These are phyloP conservation scores for Synodontis membranacea DNA, from an alignment of 2,113 vertebrate genomes.

Conservation along the genomic window DNA sequence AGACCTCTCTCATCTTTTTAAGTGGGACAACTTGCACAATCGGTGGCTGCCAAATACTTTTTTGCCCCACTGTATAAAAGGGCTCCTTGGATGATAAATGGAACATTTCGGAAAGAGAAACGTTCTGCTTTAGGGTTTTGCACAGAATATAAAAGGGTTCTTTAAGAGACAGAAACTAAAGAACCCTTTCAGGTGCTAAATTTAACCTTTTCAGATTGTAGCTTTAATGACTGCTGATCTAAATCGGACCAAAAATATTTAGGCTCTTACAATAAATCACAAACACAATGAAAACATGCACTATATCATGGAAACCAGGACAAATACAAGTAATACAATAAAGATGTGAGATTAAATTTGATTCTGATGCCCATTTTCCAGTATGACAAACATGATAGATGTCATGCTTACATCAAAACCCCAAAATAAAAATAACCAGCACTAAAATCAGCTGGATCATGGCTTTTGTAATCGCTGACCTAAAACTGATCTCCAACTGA, in stretches of 20 bases:
- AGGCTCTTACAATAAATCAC: not conserved
- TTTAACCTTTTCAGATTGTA: not conserved
- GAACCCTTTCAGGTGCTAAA: not conserved
- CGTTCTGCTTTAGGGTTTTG: not conserved
- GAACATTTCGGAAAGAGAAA: not conserved
- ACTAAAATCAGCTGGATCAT: not conserved
- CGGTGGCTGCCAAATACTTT: too few species aligned
- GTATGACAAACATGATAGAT: not conserved
- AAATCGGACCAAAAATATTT: not conserved
- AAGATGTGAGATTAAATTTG: not conserved
- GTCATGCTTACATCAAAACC: not conserved
- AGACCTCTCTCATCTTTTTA: too few species aligned
- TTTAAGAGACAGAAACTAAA: not conserved
- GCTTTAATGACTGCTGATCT: not conserved
- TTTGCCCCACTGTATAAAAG: not conserved
- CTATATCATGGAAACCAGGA: not conserved
- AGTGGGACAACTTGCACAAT: too few species aligned
- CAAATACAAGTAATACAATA: not conserved
- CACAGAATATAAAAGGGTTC: not conserved
- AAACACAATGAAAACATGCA: not conserved
- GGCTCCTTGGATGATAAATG: not conserved
- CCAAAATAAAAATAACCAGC: not conserved
- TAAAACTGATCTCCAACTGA: not conserved
- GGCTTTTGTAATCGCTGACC: not conserved
- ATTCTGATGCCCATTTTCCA: not conserved